Evolutionary conservation across 2,797 vertebrate species (phyloP).

Genomic region (Chelmon rostratus): DNA sequence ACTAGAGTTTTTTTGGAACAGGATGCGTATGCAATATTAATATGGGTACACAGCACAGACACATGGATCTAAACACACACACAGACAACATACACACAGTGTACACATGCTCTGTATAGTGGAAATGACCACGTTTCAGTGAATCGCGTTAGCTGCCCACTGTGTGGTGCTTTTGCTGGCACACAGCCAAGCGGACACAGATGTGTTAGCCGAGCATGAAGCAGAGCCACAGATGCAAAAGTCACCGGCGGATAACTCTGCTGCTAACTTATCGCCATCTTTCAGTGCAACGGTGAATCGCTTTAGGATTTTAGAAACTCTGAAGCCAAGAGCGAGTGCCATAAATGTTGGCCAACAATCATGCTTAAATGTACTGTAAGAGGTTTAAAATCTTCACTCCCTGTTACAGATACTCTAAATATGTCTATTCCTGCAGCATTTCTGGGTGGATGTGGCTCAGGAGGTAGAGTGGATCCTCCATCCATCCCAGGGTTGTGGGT

Average conservation of each 20-base stretch:
- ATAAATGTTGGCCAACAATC: not conserved
- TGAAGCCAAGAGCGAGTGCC: not conserved
- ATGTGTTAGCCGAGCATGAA: constrained; percentile 28
- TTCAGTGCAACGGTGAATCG: not conserved
- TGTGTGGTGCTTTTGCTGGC: constrained; percentile 16
- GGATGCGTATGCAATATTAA: constrained; percentile 63
- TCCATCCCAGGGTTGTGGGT: no score
- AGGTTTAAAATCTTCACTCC: no score
- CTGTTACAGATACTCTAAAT: not conserved
- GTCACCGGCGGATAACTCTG: not conserved
- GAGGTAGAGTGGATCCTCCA: no score
- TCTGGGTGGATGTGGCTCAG: no score
- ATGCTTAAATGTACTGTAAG: not conserved
- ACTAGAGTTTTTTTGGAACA: constrained; percentile 29
- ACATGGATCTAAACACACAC: constrained; percentile 4
- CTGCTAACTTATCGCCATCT: no score
- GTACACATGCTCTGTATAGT: not conserved
- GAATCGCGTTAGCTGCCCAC: constrained; percentile 27
- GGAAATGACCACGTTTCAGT: constrained; percentile 8
- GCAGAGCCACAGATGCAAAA: constrained; percentile 27
- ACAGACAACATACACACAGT: not conserved
- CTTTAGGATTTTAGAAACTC: not conserved
- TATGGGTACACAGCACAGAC: not conserved
- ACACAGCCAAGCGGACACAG: constrained; percentile 26
- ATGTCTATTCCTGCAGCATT: not conserved